Conservation (phyloP, 2,797 vertebrate genomes). For the Ctenosaura bakeri region DNA sequence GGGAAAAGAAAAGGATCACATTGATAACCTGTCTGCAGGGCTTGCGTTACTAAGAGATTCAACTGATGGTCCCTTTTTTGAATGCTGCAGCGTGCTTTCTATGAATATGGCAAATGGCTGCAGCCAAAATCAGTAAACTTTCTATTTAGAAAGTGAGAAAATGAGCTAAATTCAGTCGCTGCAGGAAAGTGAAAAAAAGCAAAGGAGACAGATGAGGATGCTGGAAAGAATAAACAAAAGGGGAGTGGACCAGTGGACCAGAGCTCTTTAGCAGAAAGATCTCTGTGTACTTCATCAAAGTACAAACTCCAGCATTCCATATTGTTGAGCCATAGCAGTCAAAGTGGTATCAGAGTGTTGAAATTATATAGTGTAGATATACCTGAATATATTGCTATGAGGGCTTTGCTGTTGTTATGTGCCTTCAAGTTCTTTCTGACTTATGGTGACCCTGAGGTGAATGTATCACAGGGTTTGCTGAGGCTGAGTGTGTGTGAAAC, state of each 20-base stretch:
- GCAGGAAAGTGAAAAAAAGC: neutral
- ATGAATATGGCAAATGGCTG: conserved; percentile 7
- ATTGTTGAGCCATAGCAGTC: too few relatives aligned
- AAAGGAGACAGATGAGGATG: neutral
- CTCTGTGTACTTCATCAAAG: too few relatives aligned
- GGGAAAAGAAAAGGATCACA: neutral
- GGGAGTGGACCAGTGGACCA: neutral
- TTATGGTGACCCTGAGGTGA: too few relatives aligned
- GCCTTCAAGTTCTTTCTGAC: too few relatives aligned
- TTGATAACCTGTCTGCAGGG: conserved; percentile 17
- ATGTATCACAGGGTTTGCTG: too few relatives aligned
- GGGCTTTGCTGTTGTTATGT: too few relatives aligned
- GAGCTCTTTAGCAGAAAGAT: too few relatives aligned
- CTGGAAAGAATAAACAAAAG: neutral
- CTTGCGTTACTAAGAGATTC: conserved; percentile 12
- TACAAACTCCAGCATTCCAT: too few relatives aligned
- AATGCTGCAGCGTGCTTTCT: neutral
- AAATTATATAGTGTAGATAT: too few relatives aligned
- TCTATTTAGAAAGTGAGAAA: conserved; percentile 7
- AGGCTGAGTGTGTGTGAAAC: too few relatives aligned
- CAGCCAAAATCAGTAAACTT: neutral
- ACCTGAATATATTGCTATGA: too few relatives aligned
- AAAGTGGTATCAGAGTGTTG: too few relatives aligned
- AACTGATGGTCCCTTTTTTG: neutral
- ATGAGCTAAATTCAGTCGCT: neutral